Evolutionary conservation across 1,140 invertebrate species (phyloP).

Genomic region (Copidosoma floridanum): DNA sequence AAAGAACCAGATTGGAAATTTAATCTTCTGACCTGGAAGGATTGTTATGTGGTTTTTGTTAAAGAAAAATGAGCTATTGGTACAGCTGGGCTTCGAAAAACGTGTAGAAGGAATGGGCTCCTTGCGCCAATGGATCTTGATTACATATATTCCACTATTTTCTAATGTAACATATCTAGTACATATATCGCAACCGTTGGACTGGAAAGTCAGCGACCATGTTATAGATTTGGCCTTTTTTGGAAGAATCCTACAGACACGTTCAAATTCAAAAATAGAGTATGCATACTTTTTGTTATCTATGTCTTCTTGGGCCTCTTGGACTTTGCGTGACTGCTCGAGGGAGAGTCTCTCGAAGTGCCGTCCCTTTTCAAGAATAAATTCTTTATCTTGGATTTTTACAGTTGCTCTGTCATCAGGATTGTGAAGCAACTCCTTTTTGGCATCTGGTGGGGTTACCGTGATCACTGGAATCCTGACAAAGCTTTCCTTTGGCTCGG

Average conservation of each 20-base stretch:
- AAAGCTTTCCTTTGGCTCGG: background rate
- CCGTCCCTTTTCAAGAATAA: constrained; percentile 10
- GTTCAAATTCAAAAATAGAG: background rate
- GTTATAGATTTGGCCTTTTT: background rate
- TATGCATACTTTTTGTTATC: constrained; percentile 6
- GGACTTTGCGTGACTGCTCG: background rate
- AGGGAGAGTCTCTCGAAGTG: constrained; percentile 8
- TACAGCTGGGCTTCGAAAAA: background rate
- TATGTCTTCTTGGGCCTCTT: background rate
- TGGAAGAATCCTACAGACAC: background rate
- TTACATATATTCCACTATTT: constrained; percentile 35
- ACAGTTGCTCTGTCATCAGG: constrained; percentile 19
- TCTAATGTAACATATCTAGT: constrained; percentile 33
- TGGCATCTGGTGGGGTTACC: background rate
- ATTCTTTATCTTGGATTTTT: constrained; percentile 34
- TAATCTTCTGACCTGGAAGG: constrained; percentile 33
- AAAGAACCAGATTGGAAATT: constrained; percentile 34
- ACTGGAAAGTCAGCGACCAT: constrained; percentile 33
- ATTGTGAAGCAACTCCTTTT: background rate
- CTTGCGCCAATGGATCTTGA: constrained; percentile 6
- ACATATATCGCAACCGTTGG: background rate
- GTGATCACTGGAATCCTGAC: constrained; percentile 25
- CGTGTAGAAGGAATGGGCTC: background rate
- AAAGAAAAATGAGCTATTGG: constrained; percentile 36
- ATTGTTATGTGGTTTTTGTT: constrained; percentile 39